Evolutionary conservation across 1,140 invertebrate species (phyloP).

Genomic region (Bemisia tabaci): DNA sequence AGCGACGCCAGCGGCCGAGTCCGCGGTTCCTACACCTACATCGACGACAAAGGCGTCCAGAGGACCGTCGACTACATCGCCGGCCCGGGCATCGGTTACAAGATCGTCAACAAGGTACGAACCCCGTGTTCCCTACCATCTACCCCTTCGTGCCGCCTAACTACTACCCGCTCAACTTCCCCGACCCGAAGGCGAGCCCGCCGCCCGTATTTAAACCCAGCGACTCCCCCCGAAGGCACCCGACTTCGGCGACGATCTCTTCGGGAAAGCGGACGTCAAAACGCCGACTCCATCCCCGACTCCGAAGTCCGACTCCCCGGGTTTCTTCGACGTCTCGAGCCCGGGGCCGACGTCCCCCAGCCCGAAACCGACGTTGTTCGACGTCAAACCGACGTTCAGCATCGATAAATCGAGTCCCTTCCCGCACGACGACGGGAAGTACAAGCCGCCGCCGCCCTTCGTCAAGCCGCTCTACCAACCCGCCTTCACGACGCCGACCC

Average conservation of each 20-base stretch:
- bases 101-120: constrained; percentile 46
- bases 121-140: constrained; percentile 31
- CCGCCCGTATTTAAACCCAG: neutral
- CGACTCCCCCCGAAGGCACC: neutral
- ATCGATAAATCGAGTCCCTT: neutral
- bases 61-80: constrained; percentile 56
- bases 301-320: neutral
- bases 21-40: constrained; percentile 54
- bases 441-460: too few species aligned
- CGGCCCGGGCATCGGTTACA: constrained; percentile 56
- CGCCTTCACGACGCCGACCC: too few species aligned
- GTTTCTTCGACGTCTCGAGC: neutral
- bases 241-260: constrained; percentile 2
- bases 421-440: too few species aligned
- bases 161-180: neutral
- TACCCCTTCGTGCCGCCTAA: constrained; percentile 13
- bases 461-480: too few species aligned
- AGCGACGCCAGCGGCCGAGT: constrained; percentile 51
- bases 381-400: neutral
- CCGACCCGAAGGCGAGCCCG: neutral
- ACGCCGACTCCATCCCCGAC: neutral
- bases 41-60: constrained; percentile 57
- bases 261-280: neutral
- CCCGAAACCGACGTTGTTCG: neutral
- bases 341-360: neutral